Conservation (phyloP, 2,888 invertebrate species). For the Syritta pipiens region DNA sequence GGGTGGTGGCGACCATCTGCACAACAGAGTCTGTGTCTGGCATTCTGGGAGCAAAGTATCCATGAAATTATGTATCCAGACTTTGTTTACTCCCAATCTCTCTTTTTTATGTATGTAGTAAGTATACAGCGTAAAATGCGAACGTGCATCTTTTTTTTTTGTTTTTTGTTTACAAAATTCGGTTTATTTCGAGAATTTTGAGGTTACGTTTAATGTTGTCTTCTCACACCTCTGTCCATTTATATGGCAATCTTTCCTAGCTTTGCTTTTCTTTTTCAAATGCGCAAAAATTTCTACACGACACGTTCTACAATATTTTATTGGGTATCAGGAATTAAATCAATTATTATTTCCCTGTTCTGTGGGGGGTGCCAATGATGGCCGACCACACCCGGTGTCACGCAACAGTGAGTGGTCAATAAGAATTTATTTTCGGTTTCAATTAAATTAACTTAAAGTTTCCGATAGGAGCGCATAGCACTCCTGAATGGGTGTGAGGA, state of each 20-base stretch:
- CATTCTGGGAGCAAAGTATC: constrained; percentile 50
- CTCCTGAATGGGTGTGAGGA: constrained; percentile 6
- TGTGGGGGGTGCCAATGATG: constrained; percentile 26
- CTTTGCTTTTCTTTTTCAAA: not conserved
- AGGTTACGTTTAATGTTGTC: constrained; percentile 4
- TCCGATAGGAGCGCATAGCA: constrained; percentile 21
- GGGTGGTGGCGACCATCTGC: constrained; percentile 47
- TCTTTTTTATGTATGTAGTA: not conserved
- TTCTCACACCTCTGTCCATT: not conserved
- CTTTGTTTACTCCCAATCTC: constrained; percentile 45
- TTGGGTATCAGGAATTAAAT: constrained; percentile 49
- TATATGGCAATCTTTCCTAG: too few species aligned
- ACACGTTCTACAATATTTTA: constrained; percentile 41
- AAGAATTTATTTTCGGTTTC: constrained; percentile 51
- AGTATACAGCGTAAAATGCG: constrained; percentile 18
- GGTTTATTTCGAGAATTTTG: constrained; percentile 57
- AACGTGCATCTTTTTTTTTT: constrained; percentile 42
- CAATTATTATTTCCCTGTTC: constrained; percentile 37
- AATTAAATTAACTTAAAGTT: constrained; percentile 48
- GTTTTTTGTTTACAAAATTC: constrained; percentile 54
- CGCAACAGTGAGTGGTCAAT: constrained; percentile 57
- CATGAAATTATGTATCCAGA: constrained; percentile 61
- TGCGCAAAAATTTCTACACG: constrained; percentile 40
- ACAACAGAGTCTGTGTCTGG: constrained; percentile 26
- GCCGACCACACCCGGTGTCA: constrained; percentile 58